These are phyloP conservation scores for Zoanthus sansibaricus DNA, from an alignment of 92 coral and sea anemone species.

Conservation along the genomic window DNA sequence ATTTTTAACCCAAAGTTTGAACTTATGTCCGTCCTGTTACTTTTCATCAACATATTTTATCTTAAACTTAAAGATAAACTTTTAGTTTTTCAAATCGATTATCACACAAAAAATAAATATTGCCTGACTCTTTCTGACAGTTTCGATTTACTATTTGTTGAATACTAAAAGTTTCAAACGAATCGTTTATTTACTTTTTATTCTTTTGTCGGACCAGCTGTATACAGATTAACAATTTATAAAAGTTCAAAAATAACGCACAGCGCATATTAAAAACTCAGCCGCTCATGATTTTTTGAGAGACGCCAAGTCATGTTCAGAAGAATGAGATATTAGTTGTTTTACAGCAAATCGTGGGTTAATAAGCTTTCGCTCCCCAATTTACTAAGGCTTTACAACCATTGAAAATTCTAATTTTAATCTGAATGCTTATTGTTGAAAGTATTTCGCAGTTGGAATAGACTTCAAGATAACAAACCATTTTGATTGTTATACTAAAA, in stretches of 20 bases:
- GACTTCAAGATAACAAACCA: background rate
- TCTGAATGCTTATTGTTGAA: background rate
- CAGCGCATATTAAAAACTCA: background rate
- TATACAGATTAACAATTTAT: background rate
- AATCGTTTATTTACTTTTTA: background rate
- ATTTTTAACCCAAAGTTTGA: background rate
- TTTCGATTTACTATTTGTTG: background rate
- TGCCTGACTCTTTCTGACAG: background rate
- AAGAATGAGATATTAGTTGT: background rate
- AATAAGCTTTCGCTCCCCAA: background rate
- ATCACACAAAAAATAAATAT: background rate
- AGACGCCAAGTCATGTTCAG: background rate
- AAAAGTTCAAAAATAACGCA: background rate
- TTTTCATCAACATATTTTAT: background rate
- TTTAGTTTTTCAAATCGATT: background rate
- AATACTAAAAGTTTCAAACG: background rate
- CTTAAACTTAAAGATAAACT: background rate
- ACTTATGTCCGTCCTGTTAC: too few species aligned
- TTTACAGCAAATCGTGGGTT: background rate
- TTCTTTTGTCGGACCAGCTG: background rate
- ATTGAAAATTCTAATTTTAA: background rate
- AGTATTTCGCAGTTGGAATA: constrained; percentile 6
- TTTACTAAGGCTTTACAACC: background rate
- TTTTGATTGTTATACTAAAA: background rate
- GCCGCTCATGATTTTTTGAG: background rate